Conservation (phyloP, 2,113 vertebrate genomes). For the Takifugu flavidus region DNA sequence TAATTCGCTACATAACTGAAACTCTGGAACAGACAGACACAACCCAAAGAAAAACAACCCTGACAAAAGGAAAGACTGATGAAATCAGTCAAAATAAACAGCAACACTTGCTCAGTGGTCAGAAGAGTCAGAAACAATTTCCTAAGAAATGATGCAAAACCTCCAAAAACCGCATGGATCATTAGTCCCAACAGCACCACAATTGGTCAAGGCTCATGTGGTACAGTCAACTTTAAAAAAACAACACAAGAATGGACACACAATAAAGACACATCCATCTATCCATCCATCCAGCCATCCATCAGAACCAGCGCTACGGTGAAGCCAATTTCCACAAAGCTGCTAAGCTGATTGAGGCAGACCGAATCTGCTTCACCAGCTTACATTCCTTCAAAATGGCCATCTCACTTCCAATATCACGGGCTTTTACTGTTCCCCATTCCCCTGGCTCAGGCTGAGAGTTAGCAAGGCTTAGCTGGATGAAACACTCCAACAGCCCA, state of each 20-base stretch:
- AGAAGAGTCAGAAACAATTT: background rate
- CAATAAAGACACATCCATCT: constrained; percentile 68
- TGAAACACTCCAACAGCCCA: constrained; percentile 75
- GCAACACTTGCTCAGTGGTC: too few relatives aligned
- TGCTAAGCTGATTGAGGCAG: constrained; percentile 82
- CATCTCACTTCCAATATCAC: constrained; percentile 83
- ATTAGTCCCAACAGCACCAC: constrained; percentile 41
- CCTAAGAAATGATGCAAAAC: constrained; percentile 3
- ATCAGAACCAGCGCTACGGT: constrained; percentile 69
- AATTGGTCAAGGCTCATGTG: constrained; percentile 43
- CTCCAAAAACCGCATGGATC: constrained; percentile 4
- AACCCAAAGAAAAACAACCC: too few relatives aligned
- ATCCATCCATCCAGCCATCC: constrained; percentile 64
- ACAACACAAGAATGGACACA: constrained; percentile 31
- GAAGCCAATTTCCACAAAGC: constrained; percentile 81
- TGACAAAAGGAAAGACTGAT: too few relatives aligned
- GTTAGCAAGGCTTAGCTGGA: constrained; percentile 78
- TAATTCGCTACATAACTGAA: too few relatives aligned
- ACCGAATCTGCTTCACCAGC: constrained; percentile 82
- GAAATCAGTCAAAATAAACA: too few relatives aligned
- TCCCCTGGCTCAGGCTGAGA: constrained; percentile 76
- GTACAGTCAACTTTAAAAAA: constrained; percentile 49
- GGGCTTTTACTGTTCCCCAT: constrained; percentile 78
- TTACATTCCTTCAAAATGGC: constrained; percentile 82
- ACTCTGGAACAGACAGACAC: too few relatives aligned